These are phyloP conservation scores for Lymantria dispar DNA, from an alignment of 2,888 invertebrate genomes.

Conservation along the genomic window DNA sequence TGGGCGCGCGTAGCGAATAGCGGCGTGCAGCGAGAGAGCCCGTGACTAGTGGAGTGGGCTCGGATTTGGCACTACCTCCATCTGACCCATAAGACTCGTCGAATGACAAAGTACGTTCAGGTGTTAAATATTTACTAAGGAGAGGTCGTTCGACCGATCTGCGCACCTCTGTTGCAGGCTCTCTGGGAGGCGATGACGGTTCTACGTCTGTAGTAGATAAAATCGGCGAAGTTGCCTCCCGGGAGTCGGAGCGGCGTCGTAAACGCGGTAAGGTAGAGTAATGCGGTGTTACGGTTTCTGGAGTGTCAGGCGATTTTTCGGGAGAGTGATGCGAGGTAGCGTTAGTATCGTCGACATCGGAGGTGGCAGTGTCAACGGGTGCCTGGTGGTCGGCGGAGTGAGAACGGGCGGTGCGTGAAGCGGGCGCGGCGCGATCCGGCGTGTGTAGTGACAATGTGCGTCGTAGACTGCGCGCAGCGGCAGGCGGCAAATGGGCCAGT, in stretches of 20 bases:
- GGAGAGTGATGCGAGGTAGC: neutral
- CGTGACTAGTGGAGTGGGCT: slow-evolving; percentile 29
- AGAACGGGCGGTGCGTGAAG: slow-evolving; percentile 42
- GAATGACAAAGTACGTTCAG: slow-evolving; percentile 58
- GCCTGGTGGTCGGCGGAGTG: slow-evolving; percentile 45
- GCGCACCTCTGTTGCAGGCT: slow-evolving; percentile 22
- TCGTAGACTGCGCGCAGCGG: slow-evolving; percentile 85
- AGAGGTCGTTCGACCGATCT: slow-evolving; percentile 74
- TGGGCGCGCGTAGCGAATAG: slow-evolving; percentile 52
- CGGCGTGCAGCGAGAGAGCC: slow-evolving; percentile 48
- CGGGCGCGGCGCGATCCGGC: slow-evolving; percentile 35
- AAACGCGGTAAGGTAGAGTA: slow-evolving; percentile 59
- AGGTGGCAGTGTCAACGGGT: slow-evolving; percentile 20
- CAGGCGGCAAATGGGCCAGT: slow-evolving; percentile 86
- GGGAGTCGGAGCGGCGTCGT: slow-evolving; percentile 6
- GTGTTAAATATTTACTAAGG: slow-evolving; percentile 80
- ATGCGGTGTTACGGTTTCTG: slow-evolving; percentile 34
- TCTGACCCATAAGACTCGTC: slow-evolving; percentile 61
- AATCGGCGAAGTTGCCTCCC: slow-evolving; percentile 5
- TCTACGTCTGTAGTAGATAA: slow-evolving; percentile 19
- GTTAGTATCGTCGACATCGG: slow-evolving; percentile 18
- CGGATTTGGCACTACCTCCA: slow-evolving; percentile 54
- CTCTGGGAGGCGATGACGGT: slow-evolving; percentile 11
- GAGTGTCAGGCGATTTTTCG: neutral
- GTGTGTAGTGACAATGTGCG: slow-evolving; percentile 83